Base-by-base conservation (phyloP, 1,140 invertebrate species). In the Diabrotica undecimpunctata region DNA sequence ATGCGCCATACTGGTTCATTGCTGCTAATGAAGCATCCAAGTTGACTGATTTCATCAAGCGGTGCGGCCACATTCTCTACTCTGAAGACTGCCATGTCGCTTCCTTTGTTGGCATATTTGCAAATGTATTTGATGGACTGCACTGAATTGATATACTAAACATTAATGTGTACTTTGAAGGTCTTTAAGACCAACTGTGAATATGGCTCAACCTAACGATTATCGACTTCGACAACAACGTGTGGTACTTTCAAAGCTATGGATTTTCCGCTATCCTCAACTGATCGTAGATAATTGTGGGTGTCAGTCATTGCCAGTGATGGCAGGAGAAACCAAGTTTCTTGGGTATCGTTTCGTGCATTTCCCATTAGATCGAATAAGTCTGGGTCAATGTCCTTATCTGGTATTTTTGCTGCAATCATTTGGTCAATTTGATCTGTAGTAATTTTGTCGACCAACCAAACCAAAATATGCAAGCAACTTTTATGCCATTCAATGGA, bases 1-100 rank as follows among this genome's bases (percentile, higher is more conserved):
- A 82, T 76, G 36, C 80, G 67, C 80, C 80, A 82, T 62, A 79
- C 61, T 51, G 80, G 78, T 74, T 82, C 79, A 59, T 72, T 70
- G 51, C 54, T 61, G 59, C 67, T 73, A 35, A 74, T 53, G 50
- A 70, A 74, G 12, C 71, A 50, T 36, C 71, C 71, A 37, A 70
- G 69, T 71, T 79, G 62, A 5, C 39, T 62, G 2, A 82, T 70
- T 65, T 58, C 38, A 64, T 76, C 39, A 41, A 0, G 35, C 50
- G 46, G 5, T 53, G 4, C 11, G 12, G 6, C 7, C 4, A 64
- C 65, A 75, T 78, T 83, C 79, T 60, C 74, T 74, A 62, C 75
- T 76, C 60, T 75, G 13, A 10, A 5, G 39, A 10, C 64, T 54
- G 7, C 50, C 58, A 51, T 66, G 62, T 12, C 65, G 54, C 36